These are phyloP conservation scores for Numenius arquata DNA, from an alignment of 2,113 vertebrate species.

Conservation along the genomic window DNA sequence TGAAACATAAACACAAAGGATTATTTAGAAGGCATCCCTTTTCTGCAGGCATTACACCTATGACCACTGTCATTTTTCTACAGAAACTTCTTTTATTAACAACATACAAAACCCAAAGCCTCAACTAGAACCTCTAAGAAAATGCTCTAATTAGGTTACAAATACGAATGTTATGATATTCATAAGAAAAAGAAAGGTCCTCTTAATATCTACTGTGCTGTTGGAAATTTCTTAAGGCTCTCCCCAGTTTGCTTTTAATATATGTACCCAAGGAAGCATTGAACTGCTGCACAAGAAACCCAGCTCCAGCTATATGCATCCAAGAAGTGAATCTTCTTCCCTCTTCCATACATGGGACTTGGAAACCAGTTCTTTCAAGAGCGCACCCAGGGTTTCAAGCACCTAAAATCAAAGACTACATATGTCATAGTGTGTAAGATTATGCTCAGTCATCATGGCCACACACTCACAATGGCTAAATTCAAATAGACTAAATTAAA, in stretches of 20 bases:
- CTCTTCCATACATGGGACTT: neutral
- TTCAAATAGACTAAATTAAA: neutral
- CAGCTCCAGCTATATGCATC: neutral
- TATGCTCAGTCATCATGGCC: neutral
- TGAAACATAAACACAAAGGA: neutral
- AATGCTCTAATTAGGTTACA: neutral
- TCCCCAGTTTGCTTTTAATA: neutral
- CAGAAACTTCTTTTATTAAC: neutral
- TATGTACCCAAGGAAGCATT: neutral
- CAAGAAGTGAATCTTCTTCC: neutral
- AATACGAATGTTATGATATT: neutral
- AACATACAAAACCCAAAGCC: neutral
- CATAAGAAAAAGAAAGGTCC: neutral
- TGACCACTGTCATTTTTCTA: neutral
- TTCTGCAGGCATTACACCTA: neutral
- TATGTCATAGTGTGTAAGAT: fast-evolving
- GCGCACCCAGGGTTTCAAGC: neutral
- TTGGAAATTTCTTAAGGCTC: neutral
- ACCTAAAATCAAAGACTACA: neutral
- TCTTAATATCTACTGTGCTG: neutral
- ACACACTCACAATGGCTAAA: neutral
- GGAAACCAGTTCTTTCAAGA: neutral
- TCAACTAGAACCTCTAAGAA: neutral
- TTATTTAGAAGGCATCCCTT: neutral
- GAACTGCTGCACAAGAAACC: neutral